Percentiles rank a stretch among this genome's conserved stretches.
Evolutionary conservation across 2,797 vertebrate species (phyloP).

Genomic region (Triplophysa bombifrons): DNA sequence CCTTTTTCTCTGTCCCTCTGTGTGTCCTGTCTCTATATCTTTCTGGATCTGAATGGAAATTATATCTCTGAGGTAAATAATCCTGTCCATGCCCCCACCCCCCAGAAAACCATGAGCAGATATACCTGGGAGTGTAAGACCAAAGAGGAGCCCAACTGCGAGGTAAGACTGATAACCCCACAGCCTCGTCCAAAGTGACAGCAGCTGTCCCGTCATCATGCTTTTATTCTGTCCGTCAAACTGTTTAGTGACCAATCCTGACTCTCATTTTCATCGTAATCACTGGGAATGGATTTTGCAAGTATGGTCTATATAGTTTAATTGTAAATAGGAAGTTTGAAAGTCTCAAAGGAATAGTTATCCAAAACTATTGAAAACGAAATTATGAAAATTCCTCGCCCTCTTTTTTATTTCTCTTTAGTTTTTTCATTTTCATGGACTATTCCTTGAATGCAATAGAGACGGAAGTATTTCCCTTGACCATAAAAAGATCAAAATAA

Average conservation of each 20-base stretch:
- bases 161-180: conserved; percentile 75
- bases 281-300: not conserved
- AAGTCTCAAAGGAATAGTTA: not conserved
- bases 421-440: not conserved
- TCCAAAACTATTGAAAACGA: not conserved
- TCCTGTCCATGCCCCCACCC: conserved; percentile 77
- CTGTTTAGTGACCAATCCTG: conserved; percentile 52
- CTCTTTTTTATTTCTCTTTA: too few species aligned
- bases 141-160: conserved; percentile 83
- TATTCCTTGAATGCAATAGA: not conserved
- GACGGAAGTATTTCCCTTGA: not conserved
- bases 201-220: conserved; percentile 64
- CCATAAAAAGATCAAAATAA: not conserved
- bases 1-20: conserved; percentile 51
- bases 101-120: conserved; percentile 88
- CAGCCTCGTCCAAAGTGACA: conserved; percentile 58
- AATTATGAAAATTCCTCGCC: not conserved
- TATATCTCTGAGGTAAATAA: conserved; percentile 77
- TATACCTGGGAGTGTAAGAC: conserved; percentile 88
- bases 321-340: not conserved
- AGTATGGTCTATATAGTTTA: conserved; percentile 37
- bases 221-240: conserved; percentile 75
- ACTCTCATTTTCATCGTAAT: conserved; percentile 5
- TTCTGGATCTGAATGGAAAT: conserved; percentile 56
- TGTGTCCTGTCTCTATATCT: conserved; percentile 45